Conservation (phyloP, 2,888 invertebrate genomes). For the Sphaeridia pumilis region DNA sequence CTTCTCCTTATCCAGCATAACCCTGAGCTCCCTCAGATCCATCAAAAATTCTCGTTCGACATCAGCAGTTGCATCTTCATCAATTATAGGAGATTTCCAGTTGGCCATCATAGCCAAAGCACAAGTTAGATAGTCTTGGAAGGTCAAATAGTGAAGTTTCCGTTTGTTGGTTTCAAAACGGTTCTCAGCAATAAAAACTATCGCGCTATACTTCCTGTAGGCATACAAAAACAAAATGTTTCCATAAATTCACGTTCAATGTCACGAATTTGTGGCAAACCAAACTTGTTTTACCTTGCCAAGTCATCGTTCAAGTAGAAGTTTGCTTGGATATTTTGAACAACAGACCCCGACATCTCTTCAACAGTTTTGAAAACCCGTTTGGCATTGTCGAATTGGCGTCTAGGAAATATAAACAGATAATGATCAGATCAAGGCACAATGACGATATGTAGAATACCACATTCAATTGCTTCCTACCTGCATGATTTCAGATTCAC, state of each 20-base stretch:
- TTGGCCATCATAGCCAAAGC: slow-evolving; percentile 75
- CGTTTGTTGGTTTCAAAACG: slow-evolving; percentile 85
- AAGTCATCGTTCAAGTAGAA: slow-evolving; percentile 72
- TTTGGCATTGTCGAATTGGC: slow-evolving; percentile 91
- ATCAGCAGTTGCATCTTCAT: slow-evolving; percentile 43
- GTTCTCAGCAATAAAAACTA: slow-evolving; percentile 83
- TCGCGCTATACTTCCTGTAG: no score
- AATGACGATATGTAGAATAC: no score
- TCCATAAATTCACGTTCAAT: no score
- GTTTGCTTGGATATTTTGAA: slow-evolving; percentile 66
- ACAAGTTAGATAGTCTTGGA: slow-evolving; percentile 74
- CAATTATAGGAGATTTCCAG: slow-evolving; percentile 55
- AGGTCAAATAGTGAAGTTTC: slow-evolving; percentile 71
- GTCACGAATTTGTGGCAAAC: no score
- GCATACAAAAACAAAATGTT: no score
- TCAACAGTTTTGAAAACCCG: slow-evolving; percentile 83
- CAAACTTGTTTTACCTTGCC: slow-evolving; percentile 71
- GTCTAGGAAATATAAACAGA: slow-evolving; percentile 46
- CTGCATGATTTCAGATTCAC: slow-evolving; percentile 60
- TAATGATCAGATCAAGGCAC: no score
- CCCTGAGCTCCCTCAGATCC: slow-evolving; percentile 70
- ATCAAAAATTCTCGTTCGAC: slow-evolving; percentile 82
- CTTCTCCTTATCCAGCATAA: slow-evolving; percentile 78
- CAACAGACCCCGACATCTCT: slow-evolving; percentile 75
- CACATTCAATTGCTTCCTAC: no score